These are phyloP conservation scores for Diplodus puntazzo DNA, from an alignment of 2,797 vertebrate species.

Conservation along the genomic window DNA sequence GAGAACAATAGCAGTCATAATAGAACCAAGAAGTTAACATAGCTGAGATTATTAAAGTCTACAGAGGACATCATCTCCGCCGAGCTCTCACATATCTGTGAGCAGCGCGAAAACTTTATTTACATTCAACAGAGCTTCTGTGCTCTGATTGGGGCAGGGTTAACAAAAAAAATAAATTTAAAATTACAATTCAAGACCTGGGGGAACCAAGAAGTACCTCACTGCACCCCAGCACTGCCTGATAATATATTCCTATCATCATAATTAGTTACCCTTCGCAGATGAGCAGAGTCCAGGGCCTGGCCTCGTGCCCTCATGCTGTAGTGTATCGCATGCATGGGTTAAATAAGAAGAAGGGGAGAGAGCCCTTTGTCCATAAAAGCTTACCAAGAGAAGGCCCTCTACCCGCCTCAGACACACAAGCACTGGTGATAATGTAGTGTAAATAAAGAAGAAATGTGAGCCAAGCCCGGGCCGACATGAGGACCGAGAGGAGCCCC, in stretches of 20 bases:
- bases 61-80: constrained; percentile 48
- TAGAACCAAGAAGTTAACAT: constrained; percentile 48
- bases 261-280: constrained; percentile 60
- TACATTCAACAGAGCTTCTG: constrained; percentile 79
- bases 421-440: constrained; percentile 61
- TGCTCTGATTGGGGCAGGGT: constrained; percentile 52
- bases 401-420: constrained; percentile 55
- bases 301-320: constrained; percentile 47
- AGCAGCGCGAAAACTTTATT: constrained; percentile 72
- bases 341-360: constrained; percentile 55
- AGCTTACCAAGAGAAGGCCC: constrained; percentile 59
- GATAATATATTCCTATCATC: constrained; percentile 48
- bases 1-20: constrained; percentile 49
- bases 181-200: constrained; percentile 43
- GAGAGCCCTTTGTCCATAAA: constrained; percentile 70
- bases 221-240: constrained; percentile 57
- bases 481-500: constrained; percentile 3
- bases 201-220: constrained; percentile 58
- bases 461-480: constrained; percentile 10
- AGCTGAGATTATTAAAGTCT: constrained; percentile 51
- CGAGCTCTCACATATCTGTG: constrained; percentile 63
- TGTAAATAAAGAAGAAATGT: constrained; percentile 42
- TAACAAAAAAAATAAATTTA: constrained; percentile 1
- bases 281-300: constrained; percentile 50
- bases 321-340: constrained; percentile 69